Conservation (phyloP, 2,797 vertebrate species). For the Scarus forsteni region DNA sequence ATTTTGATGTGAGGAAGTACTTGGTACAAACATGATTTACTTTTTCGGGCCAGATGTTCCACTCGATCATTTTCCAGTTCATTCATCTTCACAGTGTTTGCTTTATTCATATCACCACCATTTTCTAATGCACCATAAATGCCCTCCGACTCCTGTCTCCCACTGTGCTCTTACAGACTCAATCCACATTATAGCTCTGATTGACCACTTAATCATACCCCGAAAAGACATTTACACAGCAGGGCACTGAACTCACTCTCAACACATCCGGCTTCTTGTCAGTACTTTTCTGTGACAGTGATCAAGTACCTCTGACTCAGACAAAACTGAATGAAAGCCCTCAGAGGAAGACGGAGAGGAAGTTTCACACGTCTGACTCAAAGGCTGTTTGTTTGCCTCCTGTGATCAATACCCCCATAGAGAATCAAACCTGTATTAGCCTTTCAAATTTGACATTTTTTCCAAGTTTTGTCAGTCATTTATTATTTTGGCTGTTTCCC, state of each 20-base stretch:
- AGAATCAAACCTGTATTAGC: constrained; percentile 23
- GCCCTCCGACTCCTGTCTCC: constrained; percentile 5
- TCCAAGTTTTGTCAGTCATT: neutral
- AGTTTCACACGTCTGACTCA: constrained; percentile 38
- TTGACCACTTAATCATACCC: constrained; percentile 38
- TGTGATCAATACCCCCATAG: constrained; percentile 52
- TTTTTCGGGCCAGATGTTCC: constrained; percentile 22
- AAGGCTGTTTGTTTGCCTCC: constrained; percentile 51
- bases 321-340: constrained; percentile 25
- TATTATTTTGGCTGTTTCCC: neutral
- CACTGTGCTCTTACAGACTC: constrained; percentile 28
- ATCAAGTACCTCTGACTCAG: constrained; percentile 32
- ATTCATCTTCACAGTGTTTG: constrained; percentile 21
- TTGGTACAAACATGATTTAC: neutral
- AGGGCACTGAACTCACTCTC: constrained; percentile 22
- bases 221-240: constrained; percentile 29
- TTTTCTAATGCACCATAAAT: constrained; percentile 47
- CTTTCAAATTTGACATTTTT: constrained; percentile 34
- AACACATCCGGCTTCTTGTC: constrained; percentile 33
- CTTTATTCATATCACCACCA: constrained; percentile 30
- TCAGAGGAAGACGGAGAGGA: constrained; percentile 30
- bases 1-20: no score
- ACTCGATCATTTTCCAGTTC: constrained; percentile 26
- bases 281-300: constrained; percentile 37
- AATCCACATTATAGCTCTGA: constrained; percentile 11